Conservation (phyloP, 2,888 invertebrate species). For the Melolontha melolontha region DNA sequence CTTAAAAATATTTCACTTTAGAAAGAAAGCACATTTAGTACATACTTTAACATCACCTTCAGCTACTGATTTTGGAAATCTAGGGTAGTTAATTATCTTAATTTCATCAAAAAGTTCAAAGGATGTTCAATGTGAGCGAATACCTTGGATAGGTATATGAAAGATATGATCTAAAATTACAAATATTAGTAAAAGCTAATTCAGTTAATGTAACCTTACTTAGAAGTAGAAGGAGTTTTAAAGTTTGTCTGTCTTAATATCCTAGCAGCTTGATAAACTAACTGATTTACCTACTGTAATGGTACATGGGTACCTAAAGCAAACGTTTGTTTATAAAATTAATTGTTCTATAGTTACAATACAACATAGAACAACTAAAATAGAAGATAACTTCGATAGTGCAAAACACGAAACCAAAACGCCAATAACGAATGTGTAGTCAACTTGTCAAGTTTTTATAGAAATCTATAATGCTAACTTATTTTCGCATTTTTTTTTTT, state of each 20-base stretch:
- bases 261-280: conserved; percentile 52
- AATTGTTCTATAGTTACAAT: conserved; percentile 36
- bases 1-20: too few species aligned
- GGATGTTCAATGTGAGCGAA: conserved; percentile 64
- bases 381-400: too few species aligned
- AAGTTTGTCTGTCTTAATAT: conserved; percentile 46
- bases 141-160: conserved; percentile 57
- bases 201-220: conserved; percentile 42
- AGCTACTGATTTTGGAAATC: conserved; percentile 97
- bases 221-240: conserved; percentile 43
- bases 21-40: conserved; percentile 50
- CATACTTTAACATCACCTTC: conserved; percentile 95
- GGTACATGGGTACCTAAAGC: conserved; percentile 52
- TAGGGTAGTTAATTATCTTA: conserved; percentile 83
- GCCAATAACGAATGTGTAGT: too few species aligned
- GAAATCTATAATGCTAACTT: too few species aligned
- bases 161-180: conserved; percentile 46
- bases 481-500: too few species aligned
- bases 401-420: too few species aligned
- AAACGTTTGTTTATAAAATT: conserved; percentile 12
- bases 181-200: conserved; percentile 18
- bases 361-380: too few species aligned
- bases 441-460: too few species aligned
- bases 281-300: conserved; percentile 52
- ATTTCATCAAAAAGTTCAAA: conserved; percentile 61